Evolutionary conservation across 2,113 vertebrate genomes (phyloP).

Genomic region (Capricornis sumatraensis): DNA sequence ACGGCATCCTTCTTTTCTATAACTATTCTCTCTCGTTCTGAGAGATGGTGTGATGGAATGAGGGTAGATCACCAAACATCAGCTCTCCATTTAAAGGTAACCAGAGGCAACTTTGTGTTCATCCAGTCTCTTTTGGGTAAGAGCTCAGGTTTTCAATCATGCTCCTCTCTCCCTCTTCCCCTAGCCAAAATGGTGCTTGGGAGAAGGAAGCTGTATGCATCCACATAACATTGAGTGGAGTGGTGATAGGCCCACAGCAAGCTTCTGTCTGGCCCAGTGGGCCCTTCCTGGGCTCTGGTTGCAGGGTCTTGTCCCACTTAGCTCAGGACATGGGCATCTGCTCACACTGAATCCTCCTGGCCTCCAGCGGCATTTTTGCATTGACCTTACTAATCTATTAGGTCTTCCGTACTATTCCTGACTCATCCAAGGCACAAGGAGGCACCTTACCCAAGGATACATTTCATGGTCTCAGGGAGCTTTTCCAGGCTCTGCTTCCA

Average conservation of each 20-base stretch:
- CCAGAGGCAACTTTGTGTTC: not conserved
- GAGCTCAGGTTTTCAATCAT: not conserved
- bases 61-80: not conserved
- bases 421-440: not conserved
- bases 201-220: not conserved
- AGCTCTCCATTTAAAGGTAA: not conserved
- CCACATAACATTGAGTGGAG: not conserved
- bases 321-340: not conserved
- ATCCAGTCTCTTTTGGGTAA: not conserved
- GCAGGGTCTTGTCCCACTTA: not conserved
- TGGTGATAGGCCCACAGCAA: not conserved
- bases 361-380: not conserved
- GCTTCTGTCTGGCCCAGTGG: not conserved
- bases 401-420: not conserved
- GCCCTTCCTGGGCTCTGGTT: not conserved
- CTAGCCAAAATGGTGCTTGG: not conserved
- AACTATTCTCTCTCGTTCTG: not conserved
- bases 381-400: not conserved
- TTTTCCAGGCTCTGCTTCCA: not conserved
- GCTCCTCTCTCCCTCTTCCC: not conserved
- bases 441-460: not conserved
- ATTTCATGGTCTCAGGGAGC: not conserved
- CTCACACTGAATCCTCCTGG: not conserved
- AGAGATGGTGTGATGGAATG: not conserved
- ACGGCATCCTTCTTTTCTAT: not conserved